These are phyloP conservation scores for Drosophila lutescens DNA, from an alignment of 2,888 invertebrate species.

Conservation along the genomic window DNA sequence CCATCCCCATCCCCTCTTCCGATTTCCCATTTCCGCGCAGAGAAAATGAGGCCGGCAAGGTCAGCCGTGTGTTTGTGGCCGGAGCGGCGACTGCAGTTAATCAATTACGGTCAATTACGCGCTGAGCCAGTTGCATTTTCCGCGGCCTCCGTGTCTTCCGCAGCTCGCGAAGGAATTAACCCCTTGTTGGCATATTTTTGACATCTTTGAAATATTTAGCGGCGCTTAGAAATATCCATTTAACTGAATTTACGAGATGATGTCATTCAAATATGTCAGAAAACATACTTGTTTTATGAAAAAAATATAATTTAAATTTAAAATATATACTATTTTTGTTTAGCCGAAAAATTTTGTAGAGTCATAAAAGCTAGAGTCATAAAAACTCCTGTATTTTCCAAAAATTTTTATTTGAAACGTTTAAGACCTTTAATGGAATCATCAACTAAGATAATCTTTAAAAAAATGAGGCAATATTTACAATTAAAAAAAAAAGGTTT, in stretches of 20 bases:
- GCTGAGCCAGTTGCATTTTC: conserved; percentile 47
- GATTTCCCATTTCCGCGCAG: conserved; percentile 5
- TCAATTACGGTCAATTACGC: conserved; percentile 83
- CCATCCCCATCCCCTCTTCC: neutral
- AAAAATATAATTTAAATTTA: no score
- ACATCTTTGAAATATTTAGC: neutral
- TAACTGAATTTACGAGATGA: neutral
- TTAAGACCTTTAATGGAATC: no score
- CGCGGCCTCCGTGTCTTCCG: conserved; percentile 23
- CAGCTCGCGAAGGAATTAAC: conserved; percentile 25
- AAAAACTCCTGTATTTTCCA: no score
- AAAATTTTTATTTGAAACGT: no score
- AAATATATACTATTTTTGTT: no score
- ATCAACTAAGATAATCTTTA: no score
- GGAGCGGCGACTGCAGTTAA: conserved; percentile 60
- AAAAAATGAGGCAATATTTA: no score
- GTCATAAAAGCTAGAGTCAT: no score
- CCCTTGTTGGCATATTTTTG: neutral
- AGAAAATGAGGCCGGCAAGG: conserved; percentile 23
- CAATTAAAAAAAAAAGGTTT: no score
- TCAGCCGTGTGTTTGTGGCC: conserved; percentile 33
- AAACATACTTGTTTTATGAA: no score
- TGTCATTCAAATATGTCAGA: no score
- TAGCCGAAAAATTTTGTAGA: no score
- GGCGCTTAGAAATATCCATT: neutral